Percentiles rank a stretch among this genome's conserved stretches.
phyloP scores from a whole-genome alignment of 2,888 invertebrate species.

The Onthophagus sagittarius region DNA sequence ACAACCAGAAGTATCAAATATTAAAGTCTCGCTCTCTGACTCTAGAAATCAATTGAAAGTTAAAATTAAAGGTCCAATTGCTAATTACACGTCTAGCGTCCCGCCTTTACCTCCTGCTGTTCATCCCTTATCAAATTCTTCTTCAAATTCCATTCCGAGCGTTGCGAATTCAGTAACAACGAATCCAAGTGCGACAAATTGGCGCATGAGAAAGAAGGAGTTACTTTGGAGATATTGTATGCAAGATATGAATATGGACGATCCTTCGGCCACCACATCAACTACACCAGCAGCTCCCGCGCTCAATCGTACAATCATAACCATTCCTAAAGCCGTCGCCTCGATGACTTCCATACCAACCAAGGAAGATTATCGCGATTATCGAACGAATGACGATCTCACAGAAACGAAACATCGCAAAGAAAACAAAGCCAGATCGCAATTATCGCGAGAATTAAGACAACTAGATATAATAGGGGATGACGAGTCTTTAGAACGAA shows the following conservation, averaged over 20 bases:
- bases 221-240: constrained; percentile 79
- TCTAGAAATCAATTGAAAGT: constrained; percentile 84
- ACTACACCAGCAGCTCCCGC: constrained; percentile 58
- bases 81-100: constrained; percentile 65
- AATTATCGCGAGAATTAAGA: constrained; percentile 58
- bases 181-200: constrained; percentile 64
- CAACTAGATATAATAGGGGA: constrained; percentile 61
- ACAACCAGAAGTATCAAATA: constrained; percentile 51
- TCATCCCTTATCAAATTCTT: constrained; percentile 47
- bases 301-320: constrained; percentile 67
- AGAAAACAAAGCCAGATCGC: constrained; percentile 53
- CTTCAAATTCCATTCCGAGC: constrained; percentile 50
- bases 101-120: constrained; percentile 55
- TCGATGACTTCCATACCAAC: constrained; percentile 86
- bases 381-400: constrained; percentile 47
- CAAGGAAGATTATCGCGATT: constrained; percentile 74
- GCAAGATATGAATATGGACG: constrained; percentile 80
- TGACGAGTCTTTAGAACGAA: constrained; percentile 50
- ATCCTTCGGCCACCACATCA: constrained; percentile 57
- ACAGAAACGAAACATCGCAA: constrained; percentile 65
- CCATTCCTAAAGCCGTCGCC: constrained; percentile 84
- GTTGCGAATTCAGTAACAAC: constrained; percentile 36
- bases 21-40: constrained; percentile 73
- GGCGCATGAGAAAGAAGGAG: constrained; percentile 89
- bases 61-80: constrained; percentile 86